Evolutionary conservation across 2,797 vertebrate species (phyloP).

Genomic region (Dallia pectoralis): DNA sequence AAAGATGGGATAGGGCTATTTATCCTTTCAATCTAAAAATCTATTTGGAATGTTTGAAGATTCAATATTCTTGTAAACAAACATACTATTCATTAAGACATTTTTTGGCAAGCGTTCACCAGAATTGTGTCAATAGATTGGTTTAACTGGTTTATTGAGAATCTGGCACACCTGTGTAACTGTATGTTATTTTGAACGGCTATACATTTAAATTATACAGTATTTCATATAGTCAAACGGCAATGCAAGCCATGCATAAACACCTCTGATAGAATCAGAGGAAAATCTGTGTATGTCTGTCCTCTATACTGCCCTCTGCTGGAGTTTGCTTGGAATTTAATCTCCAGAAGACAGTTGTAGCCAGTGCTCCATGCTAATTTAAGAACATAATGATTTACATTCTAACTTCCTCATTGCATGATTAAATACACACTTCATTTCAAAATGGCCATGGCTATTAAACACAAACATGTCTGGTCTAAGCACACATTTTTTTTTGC

Average conservation of each 20-base stretch:
- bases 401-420: neutral
- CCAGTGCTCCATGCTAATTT: neutral
- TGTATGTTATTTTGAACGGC: neutral
- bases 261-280: neutral
- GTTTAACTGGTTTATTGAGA: too few relatives aligned
- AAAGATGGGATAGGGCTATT: too few relatives aligned
- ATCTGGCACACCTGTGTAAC: too few relatives aligned
- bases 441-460: neutral
- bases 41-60: too few relatives aligned
- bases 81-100: too few relatives aligned
- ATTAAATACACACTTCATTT: neutral
- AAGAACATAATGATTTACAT: neutral
- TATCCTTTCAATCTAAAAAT: too few relatives aligned
- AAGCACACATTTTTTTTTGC: neutral
- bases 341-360: neutral
- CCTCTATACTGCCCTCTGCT: neutral
- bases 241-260: neutral
- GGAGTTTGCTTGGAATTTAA: neutral
- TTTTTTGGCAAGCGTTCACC: too few relatives aligned
- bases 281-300: neutral
- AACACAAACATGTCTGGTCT: neutral
- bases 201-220: too few relatives aligned
- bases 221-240: too few relatives aligned
- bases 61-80: too few relatives aligned
- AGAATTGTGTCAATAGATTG: too few relatives aligned